These are phyloP conservation scores for Hyla sarda DNA, from an alignment of 2,113 vertebrate species.

Conservation along the genomic window DNA sequence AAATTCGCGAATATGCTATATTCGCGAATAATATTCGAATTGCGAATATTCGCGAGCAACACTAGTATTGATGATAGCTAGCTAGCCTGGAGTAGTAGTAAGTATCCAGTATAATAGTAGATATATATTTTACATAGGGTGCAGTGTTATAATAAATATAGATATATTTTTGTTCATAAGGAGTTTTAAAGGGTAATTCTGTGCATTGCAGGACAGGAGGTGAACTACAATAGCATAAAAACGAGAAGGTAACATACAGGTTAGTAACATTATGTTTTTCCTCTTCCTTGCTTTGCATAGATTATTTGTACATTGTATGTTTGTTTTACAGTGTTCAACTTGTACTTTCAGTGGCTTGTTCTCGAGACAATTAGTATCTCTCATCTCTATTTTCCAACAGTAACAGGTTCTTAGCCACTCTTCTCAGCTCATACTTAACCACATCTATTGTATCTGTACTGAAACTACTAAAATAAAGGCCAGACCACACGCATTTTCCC, in stretches of 20 bases:
- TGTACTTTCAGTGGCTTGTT: conserved; percentile 42
- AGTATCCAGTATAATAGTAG: too few relatives aligned
- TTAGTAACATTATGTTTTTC: background rate
- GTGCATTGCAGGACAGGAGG: too few relatives aligned
- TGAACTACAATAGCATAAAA: too few relatives aligned
- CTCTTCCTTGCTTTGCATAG: conserved; percentile 11
- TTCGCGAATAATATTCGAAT: too few relatives aligned
- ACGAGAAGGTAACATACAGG: background rate
- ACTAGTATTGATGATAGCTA: too few relatives aligned
- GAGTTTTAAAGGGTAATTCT: too few relatives aligned
- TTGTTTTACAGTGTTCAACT: conserved; percentile 12
- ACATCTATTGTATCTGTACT: conserved; percentile 43
- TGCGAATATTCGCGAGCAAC: too few relatives aligned
- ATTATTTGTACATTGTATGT: conserved; percentile 25
- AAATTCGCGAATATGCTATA: too few relatives aligned
- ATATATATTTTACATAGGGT: background rate
- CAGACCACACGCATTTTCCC: conserved; percentile 49
- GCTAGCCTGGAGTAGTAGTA: too few relatives aligned
- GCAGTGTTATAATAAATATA: too few relatives aligned
- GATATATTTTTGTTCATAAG: too few relatives aligned
- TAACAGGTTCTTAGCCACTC: conserved; percentile 16
- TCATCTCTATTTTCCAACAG: conserved; percentile 42
- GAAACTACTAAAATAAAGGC: conserved; percentile 47
- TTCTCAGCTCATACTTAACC: conserved; percentile 29
- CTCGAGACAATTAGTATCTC: conserved; percentile 32